Conservation (phyloP, 2,113 vertebrate genomes). For the Rhombomys opimus region DNA sequence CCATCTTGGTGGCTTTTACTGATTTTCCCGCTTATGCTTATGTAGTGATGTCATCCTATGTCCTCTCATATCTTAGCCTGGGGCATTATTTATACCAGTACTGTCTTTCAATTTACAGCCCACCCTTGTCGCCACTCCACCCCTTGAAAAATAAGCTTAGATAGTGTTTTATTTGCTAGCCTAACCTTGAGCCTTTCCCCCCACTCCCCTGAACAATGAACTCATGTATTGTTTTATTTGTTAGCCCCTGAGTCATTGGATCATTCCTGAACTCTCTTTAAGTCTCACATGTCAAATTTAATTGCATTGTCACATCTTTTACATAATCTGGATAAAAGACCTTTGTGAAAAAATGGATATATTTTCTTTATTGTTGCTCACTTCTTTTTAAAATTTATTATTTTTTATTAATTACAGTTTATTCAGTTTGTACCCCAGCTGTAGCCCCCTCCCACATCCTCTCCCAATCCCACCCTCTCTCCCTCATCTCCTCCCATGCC, state of each 20-base stretch:
- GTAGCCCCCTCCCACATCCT: no score
- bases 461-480: no score
- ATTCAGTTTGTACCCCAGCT: no score
- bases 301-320: background rate
- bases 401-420: background rate
- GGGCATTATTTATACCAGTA: background rate
- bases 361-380: background rate
- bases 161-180: background rate
- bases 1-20: background rate
- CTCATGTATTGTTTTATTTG: background rate
- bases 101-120: background rate
- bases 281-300: background rate
- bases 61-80: background rate
- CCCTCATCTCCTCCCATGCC: no score
- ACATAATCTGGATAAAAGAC: conserved; percentile 9
- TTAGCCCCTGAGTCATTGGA: background rate
- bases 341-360: conserved; percentile 15
- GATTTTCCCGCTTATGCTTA: background rate
- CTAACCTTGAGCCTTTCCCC: no score
- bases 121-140: background rate
- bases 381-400: conserved; percentile 34
- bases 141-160: background rate
- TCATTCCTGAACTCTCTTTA: background rate
- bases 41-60: background rate
- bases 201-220: background rate